phyloP scores from a whole-genome alignment of 1,140 invertebrate species.

The Phymastichus coffea region DNA sequence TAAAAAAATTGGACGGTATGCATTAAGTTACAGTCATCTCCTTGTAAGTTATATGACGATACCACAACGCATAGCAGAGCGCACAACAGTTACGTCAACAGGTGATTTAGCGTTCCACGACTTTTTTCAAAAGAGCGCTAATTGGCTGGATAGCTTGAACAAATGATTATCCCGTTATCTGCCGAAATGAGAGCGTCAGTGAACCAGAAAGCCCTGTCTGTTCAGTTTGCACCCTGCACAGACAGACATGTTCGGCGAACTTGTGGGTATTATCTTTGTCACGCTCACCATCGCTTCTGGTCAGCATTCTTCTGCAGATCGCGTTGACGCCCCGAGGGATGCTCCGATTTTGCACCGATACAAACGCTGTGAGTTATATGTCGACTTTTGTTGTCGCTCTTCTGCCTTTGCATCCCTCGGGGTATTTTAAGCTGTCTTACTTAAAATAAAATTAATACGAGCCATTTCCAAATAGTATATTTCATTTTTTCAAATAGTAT shows the following conservation, averaged over 20 bases:
- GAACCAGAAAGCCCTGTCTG: slow-evolving; percentile 15
- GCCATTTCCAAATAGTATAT: no score
- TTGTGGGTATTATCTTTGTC: slow-evolving; percentile 29
- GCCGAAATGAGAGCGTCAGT: not conserved
- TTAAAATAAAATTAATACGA: no score
- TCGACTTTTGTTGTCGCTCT: not conserved
- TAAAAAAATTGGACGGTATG: no score
- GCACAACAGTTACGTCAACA: slow-evolving; percentile 14
- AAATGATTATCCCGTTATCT: slow-evolving; percentile 36
- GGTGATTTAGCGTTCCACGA: not conserved
- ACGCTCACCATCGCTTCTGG: slow-evolving; percentile 29
- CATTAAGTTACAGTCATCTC: no score
- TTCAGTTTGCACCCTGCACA: slow-evolving; percentile 9
- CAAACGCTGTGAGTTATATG: slow-evolving; percentile 31
- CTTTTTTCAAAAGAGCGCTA: slow-evolving; percentile 29
- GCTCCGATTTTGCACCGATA: slow-evolving; percentile 27
- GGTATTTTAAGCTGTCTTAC: slow-evolving; percentile 2
- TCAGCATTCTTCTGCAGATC: slow-evolving; percentile 28
- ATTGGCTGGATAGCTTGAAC: slow-evolving; percentile 32
- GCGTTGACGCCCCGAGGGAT: slow-evolving; percentile 31
- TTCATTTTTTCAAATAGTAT: no score
- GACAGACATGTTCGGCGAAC: slow-evolving; percentile 35
- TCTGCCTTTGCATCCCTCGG: slow-evolving; percentile 26
- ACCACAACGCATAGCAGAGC: not conserved
- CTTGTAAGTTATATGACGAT: no score